Conservation (phyloP, 2,113 vertebrate species). For the Myiopsitta monachus region DNA sequence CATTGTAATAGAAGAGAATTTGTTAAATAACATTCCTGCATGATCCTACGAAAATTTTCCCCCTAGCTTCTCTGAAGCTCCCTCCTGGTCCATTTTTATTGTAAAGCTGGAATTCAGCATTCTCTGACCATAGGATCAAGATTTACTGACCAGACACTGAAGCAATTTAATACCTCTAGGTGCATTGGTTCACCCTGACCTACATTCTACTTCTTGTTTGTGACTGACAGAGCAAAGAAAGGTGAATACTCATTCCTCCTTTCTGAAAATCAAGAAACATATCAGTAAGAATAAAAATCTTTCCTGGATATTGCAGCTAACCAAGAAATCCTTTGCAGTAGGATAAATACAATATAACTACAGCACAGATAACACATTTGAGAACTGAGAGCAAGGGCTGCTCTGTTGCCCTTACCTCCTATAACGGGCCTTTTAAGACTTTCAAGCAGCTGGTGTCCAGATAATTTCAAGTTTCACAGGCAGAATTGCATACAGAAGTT, state of each 20-base stretch:
- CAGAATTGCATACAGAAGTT: neutral
- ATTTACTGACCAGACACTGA: conserved; percentile 5
- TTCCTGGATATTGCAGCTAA: neutral
- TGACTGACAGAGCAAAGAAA: neutral
- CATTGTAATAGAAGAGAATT: conserved; percentile 30
- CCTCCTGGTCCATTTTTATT: neutral
- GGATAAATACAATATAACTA: neutral
- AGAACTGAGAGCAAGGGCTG: neutral
- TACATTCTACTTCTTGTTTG: neutral
- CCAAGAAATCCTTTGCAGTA: neutral
- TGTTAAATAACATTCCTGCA: conserved; percentile 15
- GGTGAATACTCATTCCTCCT: neutral
- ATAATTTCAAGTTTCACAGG: conserved; percentile 9
- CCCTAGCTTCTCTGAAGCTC: neutral
- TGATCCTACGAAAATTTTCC: neutral
- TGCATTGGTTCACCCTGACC: neutral
- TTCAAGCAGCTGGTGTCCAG: conserved; percentile 46
- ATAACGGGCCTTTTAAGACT: neutral
- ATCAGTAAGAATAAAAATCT: neutral
- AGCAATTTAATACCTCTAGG: conserved; percentile 22
- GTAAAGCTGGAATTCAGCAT: neutral
- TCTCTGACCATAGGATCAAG: neutral
- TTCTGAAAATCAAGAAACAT: neutral
- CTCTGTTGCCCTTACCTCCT: neutral
- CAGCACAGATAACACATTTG: neutral